These are phyloP conservation scores for Drosophila busckii DNA, from an alignment of 1,140 invertebrate species.

Conservation along the genomic window DNA sequence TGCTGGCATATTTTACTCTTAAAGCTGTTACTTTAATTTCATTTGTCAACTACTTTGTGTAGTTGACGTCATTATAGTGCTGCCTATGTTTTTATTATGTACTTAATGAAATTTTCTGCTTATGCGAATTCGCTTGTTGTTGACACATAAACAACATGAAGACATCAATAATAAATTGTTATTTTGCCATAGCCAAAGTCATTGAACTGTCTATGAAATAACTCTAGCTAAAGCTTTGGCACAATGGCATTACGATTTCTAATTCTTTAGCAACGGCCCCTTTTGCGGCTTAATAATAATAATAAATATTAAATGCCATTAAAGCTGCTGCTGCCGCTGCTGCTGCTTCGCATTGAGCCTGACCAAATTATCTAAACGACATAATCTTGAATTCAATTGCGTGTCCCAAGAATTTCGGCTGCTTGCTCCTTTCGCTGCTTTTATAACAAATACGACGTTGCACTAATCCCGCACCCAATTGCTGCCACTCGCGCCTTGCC, in stretches of 20 bases:
- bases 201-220: constrained; percentile 47
- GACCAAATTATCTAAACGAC: constrained; percentile 70
- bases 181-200: constrained; percentile 53
- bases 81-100: constrained; percentile 39
- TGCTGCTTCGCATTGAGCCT: constrained; percentile 58
- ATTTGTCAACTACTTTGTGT: too few species aligned
- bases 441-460: constrained; percentile 1
- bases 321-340: constrained; percentile 64
- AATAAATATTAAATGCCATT: constrained; percentile 77
- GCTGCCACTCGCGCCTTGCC: too few species aligned
- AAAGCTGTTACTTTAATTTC: too few species aligned
- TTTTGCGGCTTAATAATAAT: constrained; percentile 73
- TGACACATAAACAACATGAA: constrained; percentile 70
- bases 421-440: constrained; percentile 30
- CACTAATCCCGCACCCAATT: neutral
- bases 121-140: constrained; percentile 72
- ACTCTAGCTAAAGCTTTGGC: constrained; percentile 12
- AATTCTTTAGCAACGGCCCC: constrained; percentile 26
- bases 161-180: constrained; percentile 70
- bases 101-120: constrained; percentile 76
- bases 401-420: constrained; percentile 40
- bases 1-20: too few species aligned
- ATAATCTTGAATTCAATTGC: constrained; percentile 68
- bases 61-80: constrained; percentile 36
- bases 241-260: constrained; percentile 14